Evolutionary conservation across 2,113 vertebrate species (phyloP).

Genomic region (Barbus barbus): DNA sequence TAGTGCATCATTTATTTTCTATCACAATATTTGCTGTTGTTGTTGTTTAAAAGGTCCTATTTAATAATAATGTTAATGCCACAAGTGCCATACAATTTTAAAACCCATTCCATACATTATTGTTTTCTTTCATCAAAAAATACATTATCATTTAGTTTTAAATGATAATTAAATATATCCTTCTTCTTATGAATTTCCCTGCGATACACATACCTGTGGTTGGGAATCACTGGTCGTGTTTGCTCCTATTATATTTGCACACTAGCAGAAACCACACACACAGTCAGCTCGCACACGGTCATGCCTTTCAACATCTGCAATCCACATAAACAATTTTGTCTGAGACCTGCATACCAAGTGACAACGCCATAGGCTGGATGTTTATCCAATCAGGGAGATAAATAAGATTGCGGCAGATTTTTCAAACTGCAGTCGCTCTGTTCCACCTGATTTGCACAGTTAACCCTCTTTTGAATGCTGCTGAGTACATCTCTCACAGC

Average conservation of each 20-base stretch:
- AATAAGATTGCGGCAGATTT: conserved; percentile 44
- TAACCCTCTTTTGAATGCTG: conserved; percentile 26
- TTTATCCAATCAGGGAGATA: conserved; percentile 45
- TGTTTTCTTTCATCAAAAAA: not conserved
- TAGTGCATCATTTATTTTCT: too few relatives aligned
- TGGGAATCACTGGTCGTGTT: too few relatives aligned
- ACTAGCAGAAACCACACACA: conserved; percentile 23
- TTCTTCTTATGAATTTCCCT: not conserved
- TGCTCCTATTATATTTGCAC: not conserved
- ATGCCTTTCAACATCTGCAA: conserved; percentile 5
- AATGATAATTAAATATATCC: not conserved
- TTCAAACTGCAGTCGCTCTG: conserved; percentile 50
- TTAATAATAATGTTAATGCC: not conserved
- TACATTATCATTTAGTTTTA: not conserved
- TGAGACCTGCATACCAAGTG: conserved; percentile 37
- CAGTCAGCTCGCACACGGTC: not conserved
- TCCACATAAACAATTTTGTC: conserved; percentile 29
- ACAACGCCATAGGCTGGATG: conserved; percentile 27
- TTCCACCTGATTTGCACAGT: conserved; percentile 55
- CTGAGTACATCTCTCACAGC: conserved; percentile 29
- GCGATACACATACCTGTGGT: too few relatives aligned
- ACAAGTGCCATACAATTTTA: not conserved
- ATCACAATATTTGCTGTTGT: too few relatives aligned
- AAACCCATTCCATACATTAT: not conserved
- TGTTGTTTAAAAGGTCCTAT: too few relatives aligned